Evolutionary conservation across 2,797 vertebrate genomes (phyloP), one percentile per base, ranked within the genome.

Genomic region (Phataginus tricuspis): DNA sequence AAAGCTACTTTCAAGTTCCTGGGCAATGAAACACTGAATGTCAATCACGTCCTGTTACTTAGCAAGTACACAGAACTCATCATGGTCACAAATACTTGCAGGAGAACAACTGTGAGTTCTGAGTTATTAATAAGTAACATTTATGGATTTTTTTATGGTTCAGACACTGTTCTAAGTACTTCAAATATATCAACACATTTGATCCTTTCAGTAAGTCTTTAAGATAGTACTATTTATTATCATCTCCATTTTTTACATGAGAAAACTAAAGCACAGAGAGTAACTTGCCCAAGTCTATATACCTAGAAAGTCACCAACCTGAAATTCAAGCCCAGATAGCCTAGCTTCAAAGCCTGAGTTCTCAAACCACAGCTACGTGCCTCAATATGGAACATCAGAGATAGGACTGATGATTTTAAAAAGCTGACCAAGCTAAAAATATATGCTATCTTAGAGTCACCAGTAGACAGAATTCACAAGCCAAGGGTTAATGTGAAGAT

Each of bases 111-210:
- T 87, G 66, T 95, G 92, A 85, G 31, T 77, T 71, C 10, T 94
- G 14, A 87, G 75, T n/a, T 95, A 96, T 74, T 91, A 95, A 96
- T 55, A 96, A 64, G 34, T 96, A 89, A 80, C 49, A 93, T 94
- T 95, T 80, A 94, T 18, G 13, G 77, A 95, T 51, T 79, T 84
- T 84, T 77, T 93, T 80, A 95, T 71, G 39, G 45, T 6, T 42
- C 66, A 64, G 29, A 63, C 42, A 93, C 29, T 42, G 14, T 86
- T 80, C 69, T 91, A 86, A 89, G 84, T 92, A 86, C 57, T 78
- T 91, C 66, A 77, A 18, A 61, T 71, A 66, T 86, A 88, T 72
- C 49, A 94, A 89, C 21, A 84, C 51, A 74, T 83, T 86, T 86
- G 87, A 80, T 89, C 15, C 34, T 95, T 66, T 95, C 66, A 83